Percentiles rank a stretch among this genome's conserved stretches.
phyloP scores from a whole-genome alignment of 2,888 invertebrate species.

The Cepaea hortensis region DNA sequence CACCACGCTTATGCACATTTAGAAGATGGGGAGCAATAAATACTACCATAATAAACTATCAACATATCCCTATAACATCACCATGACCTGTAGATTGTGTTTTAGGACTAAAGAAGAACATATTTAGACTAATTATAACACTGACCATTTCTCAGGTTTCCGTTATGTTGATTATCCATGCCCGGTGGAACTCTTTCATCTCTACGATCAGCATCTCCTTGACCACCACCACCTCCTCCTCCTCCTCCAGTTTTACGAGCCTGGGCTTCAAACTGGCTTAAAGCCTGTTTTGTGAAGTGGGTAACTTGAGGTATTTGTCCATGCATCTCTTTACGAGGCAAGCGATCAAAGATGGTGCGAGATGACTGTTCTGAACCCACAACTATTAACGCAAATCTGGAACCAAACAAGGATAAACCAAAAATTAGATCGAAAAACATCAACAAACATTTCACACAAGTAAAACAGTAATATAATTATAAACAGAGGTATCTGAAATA shows the following conservation, averaged over 20 bases:
- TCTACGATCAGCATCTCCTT: conserved; percentile 34
- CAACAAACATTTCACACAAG: no score
- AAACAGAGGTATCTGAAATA: no score
- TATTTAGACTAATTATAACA: neutral
- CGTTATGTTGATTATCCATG: conserved; percentile 36
- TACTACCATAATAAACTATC: no score
- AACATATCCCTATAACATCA: no score
- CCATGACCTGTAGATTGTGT: no score
- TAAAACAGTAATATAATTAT: no score
- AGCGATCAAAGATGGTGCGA: conserved; percentile 91
- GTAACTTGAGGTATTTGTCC: conserved; percentile 96
- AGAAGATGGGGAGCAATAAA: no score
- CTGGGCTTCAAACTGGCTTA: conserved; percentile 80
- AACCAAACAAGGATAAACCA: neutral
- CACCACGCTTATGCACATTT: no score
- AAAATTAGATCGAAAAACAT: neutral
- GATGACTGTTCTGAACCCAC: conserved; percentile 94
- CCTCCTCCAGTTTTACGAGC: conserved; percentile 72
- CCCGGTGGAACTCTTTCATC: conserved; percentile 42
- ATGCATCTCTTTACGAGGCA: conserved; percentile 96
- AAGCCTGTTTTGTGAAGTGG: conserved; percentile 93
- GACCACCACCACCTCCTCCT: conserved; percentile 59
- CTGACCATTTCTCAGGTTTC: conserved; percentile 46
- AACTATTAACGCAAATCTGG: conserved; percentile 92
- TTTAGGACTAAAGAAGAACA: no score